Conservation (phyloP, 2,113 vertebrate genomes). For the Oncorhynchus gorbuscha region DNA sequence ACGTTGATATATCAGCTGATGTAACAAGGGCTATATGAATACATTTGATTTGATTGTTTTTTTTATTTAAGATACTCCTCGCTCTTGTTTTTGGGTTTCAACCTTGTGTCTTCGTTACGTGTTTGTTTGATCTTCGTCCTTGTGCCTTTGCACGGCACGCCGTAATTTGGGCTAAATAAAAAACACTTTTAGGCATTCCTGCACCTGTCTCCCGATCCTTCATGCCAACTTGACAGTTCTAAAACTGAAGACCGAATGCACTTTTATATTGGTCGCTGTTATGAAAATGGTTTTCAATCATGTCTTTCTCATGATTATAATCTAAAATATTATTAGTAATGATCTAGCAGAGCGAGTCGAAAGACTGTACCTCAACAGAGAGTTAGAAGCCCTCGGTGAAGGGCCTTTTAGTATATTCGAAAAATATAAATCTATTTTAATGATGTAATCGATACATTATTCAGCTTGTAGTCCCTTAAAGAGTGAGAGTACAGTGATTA, state of each 20-base stretch:
- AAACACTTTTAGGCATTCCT: no score
- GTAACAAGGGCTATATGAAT: no score
- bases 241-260: constrained; percentile 5
- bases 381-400: constrained; percentile 29
- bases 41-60: no score
- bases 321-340: constrained; percentile 59
- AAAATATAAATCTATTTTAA: constrained; percentile 66
- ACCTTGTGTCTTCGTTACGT: no score
- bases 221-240: no score
- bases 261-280: constrained; percentile 30
- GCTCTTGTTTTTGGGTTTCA: no score
- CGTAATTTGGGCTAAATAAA: no score
- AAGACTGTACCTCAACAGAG: constrained; percentile 19
- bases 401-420: constrained; percentile 43
- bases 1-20: no score
- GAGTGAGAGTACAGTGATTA: constrained; percentile 47
- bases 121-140: no score
- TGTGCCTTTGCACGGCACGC: no score
- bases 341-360: constrained; percentile 35
- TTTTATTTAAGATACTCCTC: no score
- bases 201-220: no score
- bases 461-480: constrained; percentile 53
- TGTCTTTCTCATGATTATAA: constrained; percentile 48
- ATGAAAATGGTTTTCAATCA: constrained; percentile 43
- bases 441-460: constrained; percentile 56